Conservation (phyloP, 2,888 invertebrate species). For the Desoria tigrina region DNA sequence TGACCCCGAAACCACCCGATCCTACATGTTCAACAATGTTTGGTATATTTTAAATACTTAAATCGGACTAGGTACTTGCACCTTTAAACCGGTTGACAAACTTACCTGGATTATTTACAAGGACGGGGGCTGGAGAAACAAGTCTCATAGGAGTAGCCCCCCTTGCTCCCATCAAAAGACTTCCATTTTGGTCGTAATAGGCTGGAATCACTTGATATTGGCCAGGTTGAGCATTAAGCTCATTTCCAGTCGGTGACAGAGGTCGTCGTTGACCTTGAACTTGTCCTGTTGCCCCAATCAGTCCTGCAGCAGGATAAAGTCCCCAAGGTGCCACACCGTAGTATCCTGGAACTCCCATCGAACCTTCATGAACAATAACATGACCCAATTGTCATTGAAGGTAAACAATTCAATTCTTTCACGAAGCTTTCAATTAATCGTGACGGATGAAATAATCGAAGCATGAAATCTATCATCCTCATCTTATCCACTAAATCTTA, state of each 20-base stretch:
- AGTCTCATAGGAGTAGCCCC: slow-evolving; percentile 84
- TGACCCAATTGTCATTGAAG: too few species aligned
- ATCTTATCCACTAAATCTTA: too few species aligned
- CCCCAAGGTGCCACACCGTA: slow-evolving; percentile 88
- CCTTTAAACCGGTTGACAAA: too few species aligned
- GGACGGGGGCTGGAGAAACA: slow-evolving; percentile 89
- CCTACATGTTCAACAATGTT: too few species aligned
- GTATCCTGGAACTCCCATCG: slow-evolving; percentile 77
- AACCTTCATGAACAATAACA: slow-evolving; percentile 56
- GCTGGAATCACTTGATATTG: slow-evolving; percentile 70
- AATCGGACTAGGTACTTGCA: too few species aligned
- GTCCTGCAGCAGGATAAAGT: slow-evolving; percentile 75
- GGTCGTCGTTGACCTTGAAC: slow-evolving; percentile 59
- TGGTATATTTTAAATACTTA: too few species aligned
- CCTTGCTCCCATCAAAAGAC: slow-evolving; percentile 76
- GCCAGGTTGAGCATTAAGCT: slow-evolving; percentile 52
- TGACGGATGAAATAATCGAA: too few species aligned
- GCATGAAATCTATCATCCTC: too few species aligned
- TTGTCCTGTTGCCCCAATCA: slow-evolving; percentile 58
- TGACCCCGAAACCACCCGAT: slow-evolving; percentile 50
- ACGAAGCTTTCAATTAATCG: too few species aligned
- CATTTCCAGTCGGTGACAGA: slow-evolving; percentile 58
- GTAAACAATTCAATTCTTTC: too few species aligned
- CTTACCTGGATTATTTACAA: slow-evolving; percentile 61
- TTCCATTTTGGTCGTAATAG: slow-evolving; percentile 76